Evolutionary conservation across 2,113 vertebrate genomes (phyloP), one percentile per base, ranked within the genome.

Genomic region (Lonchura striata): DNA sequence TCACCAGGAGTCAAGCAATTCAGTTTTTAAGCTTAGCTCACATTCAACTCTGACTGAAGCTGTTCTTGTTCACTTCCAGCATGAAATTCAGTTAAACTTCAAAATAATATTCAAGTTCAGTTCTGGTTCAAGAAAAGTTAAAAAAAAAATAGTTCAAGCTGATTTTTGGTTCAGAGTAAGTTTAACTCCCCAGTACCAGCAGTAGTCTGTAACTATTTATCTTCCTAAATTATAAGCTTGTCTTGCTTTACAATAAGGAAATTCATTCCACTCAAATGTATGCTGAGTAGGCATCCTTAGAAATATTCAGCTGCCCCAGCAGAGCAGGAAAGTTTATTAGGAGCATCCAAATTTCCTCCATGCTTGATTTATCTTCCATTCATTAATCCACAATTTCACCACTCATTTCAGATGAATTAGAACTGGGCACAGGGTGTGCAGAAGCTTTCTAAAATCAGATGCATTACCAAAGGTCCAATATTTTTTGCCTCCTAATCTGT

Each of bases 61-160:
- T 84, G 52, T 88, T 86, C 60, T 75, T 94, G 82, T 94, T 96
- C 91, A 16, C 69, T 93, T 97, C 33, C 64, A 92, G 42, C 56
- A 66, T 74, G 88, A 92, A 88, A 86, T 86, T 86, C 88, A 92
- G 72, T 57, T 93, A 66, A 86, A 66, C 64, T 86, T 88, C 42
- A 81, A 70, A 86, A 92, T 88, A 94, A 70, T 72, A 77, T 75
- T 88, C 19, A 41, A 83, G 80, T 91, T 90, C 86, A 86, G 64
- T 92, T 93, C 72, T 91, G 91, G 88, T 93, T 97, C 94, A 96
- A 81, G 35, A 86, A 86, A 90, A 92, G 42, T 82, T 76, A 18
- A 11, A 39, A 86, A 75, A 92, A 70, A 87, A 66, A 0, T 24
- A 79, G 39, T 80, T 90, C 63, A 86, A 60, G 59, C 64, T 65